Evolutionary conservation across 2,113 vertebrate genomes (phyloP).

Genomic region (Actinemys pallida): DNA sequence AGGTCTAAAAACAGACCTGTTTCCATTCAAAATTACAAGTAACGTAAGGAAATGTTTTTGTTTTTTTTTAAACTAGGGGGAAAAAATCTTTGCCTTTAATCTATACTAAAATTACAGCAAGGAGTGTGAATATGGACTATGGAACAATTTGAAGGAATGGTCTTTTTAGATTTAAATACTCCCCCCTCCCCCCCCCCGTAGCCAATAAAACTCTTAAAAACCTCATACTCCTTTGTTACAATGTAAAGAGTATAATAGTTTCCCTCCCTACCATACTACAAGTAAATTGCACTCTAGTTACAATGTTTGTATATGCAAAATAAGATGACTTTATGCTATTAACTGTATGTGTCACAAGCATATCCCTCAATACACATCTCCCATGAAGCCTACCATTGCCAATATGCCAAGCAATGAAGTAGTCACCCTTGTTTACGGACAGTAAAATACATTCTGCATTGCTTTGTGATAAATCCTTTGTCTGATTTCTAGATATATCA

Average conservation of each 20-base stretch:
- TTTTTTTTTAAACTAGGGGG: background rate
- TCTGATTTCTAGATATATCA: background rate
- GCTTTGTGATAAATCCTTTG: background rate
- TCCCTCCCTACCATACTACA: background rate
- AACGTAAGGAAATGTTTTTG: slow-evolving; percentile 5
- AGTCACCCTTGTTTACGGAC: background rate
- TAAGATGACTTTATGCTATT: background rate
- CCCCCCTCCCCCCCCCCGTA: accelerated
- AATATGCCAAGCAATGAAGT: background rate
- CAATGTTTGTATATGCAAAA: background rate
- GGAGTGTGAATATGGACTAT: background rate
- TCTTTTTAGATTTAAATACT: slow-evolving; percentile 12
- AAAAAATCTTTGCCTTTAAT: slow-evolving; percentile 26
- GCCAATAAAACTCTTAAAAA: background rate
- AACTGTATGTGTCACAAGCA: background rate
- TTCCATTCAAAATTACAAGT: slow-evolving; percentile 44
- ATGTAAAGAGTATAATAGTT: background rate
- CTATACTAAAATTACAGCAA: slow-evolving; percentile 28
- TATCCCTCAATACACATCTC: background rate
- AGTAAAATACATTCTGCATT: background rate
- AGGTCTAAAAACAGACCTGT: slow-evolving; percentile 36
- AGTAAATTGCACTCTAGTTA: background rate
- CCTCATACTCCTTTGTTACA: background rate
- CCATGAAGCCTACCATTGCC: background rate
- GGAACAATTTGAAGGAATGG: slow-evolving; percentile 3